A percentile compares a stretch with the other conserved stretches of the same genome.
phyloP scores from a whole-genome alignment of 1,140 invertebrate genomes.

The Tigriopus japonicus region DNA sequence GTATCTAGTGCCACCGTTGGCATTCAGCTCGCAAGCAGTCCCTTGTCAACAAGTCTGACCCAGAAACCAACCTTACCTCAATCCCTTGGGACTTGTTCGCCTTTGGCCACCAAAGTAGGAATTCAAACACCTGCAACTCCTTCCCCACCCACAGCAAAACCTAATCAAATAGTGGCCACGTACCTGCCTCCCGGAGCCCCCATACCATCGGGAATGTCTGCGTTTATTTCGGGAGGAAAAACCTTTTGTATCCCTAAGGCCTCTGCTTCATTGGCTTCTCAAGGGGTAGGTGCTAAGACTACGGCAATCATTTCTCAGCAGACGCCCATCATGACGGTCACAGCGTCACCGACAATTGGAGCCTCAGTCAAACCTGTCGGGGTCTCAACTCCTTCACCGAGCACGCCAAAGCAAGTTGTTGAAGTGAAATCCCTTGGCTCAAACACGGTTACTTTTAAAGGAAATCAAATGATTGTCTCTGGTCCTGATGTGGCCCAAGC shows the following conservation, averaged over 20 bases:
- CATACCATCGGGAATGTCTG: conserved; percentile 1
- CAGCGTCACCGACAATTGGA: not conserved
- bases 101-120: no score
- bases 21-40: no score
- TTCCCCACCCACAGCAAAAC: no score
- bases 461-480: conserved; percentile 19
- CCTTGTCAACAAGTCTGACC: no score
- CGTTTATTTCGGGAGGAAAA: conserved; percentile 6
- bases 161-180: not conserved
- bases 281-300: not conserved
- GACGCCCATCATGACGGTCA: not conserved
- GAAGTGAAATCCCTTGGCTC: conserved; percentile 9
- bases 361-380: not conserved
- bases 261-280: not conserved
- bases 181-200: not conserved
- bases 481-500: conserved; percentile 17
- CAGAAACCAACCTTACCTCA: no score
- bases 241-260: conserved; percentile 10
- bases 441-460: conserved; percentile 13
- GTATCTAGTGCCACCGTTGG: no score
- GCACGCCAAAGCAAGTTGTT: not conserved
- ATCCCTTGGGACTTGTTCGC: no score
- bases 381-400: not conserved
- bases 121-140: no score
- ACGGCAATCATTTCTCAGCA: not conserved